A percentile compares a stretch with the other conserved stretches of the same genome.
Conservation (phyloP, 1,140 invertebrate species). For the Euborellia annulipes region DNA sequence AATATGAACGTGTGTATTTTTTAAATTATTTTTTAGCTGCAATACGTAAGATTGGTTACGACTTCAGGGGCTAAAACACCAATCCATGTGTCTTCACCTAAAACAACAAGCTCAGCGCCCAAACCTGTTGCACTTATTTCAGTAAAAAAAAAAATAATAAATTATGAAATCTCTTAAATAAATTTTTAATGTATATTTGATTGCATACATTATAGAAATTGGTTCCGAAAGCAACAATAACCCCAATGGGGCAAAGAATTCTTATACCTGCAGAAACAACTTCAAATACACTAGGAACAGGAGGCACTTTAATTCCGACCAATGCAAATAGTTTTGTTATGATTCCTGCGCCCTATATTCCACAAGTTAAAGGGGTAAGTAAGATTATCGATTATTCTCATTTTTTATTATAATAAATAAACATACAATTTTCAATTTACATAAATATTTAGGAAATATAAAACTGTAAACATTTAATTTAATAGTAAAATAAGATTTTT, state of each 20-base stretch:
- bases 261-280: conserved; percentile 32
- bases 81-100: conserved; percentile 25
- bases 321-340: conserved; percentile 37
- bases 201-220: conserved; percentile 25
- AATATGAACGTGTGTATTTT: too few relatives aligned
- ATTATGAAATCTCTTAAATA: background rate
- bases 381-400: background rate
- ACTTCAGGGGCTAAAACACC: conserved; percentile 7
- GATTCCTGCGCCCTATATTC: conserved; percentile 41
- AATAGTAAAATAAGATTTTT: background rate
- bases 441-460: background rate
- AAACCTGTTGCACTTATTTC: conserved; percentile 21
- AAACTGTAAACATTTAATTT: background rate
- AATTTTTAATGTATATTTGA: background rate
- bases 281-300: conserved; percentile 31
- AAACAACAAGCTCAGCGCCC: conserved; percentile 27
- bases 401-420: conserved; percentile 1
- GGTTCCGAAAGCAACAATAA: conserved; percentile 26
- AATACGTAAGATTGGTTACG: conserved; percentile 53
- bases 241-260: conserved; percentile 23
- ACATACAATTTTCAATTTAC: background rate
- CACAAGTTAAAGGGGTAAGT: too few relatives aligned
- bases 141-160: background rate
- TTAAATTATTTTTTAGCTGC: conserved; percentile 32
- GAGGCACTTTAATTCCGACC: conserved; percentile 35